phyloP scores from a whole-genome alignment of 2,113 vertebrate species.

The Sapayoa aenigma region DNA sequence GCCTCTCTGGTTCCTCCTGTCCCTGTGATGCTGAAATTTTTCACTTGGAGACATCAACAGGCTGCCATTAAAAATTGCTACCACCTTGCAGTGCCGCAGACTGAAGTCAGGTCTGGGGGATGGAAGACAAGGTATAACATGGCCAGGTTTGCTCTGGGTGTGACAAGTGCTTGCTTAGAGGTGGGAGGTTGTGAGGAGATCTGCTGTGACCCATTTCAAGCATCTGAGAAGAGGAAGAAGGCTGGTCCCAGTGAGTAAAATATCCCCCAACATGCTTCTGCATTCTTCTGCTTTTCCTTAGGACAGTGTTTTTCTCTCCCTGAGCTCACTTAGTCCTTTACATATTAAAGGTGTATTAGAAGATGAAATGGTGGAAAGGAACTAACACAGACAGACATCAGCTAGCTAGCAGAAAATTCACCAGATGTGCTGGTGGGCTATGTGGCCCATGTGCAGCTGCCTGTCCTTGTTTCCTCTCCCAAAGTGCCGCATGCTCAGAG shows the following conservation, averaged over 20 bases:
- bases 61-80: neutral
- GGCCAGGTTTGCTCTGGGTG: neutral
- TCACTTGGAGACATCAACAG: neutral
- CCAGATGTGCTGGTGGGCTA: neutral
- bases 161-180: neutral
- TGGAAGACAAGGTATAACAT: neutral
- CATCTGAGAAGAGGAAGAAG: neutral
- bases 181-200: neutral
- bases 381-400: neutral
- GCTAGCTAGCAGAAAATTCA: neutral
- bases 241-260: neutral
- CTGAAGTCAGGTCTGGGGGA: neutral
- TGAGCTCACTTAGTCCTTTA: neutral
- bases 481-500: accelerated
- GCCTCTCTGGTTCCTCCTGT: neutral
- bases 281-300: neutral
- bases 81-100: neutral
- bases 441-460: neutral
- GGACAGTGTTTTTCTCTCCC: neutral
- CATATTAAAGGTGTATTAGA: neutral
- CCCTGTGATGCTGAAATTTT: neutral
- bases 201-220: neutral
- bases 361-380: neutral
- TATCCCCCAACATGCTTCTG: neutral
- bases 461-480: neutral